These are phyloP conservation scores for Cremastinae sp. DNA, from an alignment of 2,888 invertebrate species.

Conservation along the genomic window DNA sequence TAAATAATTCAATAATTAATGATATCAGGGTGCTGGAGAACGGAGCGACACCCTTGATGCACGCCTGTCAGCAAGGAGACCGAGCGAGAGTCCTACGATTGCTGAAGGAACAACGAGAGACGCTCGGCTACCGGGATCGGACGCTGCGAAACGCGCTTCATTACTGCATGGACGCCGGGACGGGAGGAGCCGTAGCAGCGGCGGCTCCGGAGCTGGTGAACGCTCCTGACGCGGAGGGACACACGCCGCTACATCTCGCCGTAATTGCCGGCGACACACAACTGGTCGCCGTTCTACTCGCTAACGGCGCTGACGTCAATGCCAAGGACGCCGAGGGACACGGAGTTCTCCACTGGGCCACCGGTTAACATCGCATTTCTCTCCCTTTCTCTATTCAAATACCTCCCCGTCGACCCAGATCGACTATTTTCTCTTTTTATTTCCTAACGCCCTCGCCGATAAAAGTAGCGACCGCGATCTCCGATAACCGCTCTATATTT, in stretches of 20 bases:
- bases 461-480: no score
- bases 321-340: conserved; percentile 96
- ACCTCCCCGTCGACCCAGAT: background rate
- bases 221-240: conserved; percentile 94
- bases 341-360: conserved; percentile 98
- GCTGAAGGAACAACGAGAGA: conserved; percentile 85
- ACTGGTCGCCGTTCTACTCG: conserved; percentile 91
- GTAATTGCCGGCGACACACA: conserved; percentile 96
- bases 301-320: conserved; percentile 93
- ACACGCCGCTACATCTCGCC: conserved; percentile 96
- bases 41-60: conserved; percentile 93
- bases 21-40: conserved; percentile 75
- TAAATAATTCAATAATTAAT: background rate
- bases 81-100: conserved; percentile 88
- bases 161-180: conserved; percentile 89
- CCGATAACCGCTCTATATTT: no score
- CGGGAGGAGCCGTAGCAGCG: conserved; percentile 87
- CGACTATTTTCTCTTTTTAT: background rate
- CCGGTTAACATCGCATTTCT: conserved; percentile 84
- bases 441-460: background rate
- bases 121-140: conserved; percentile 88
- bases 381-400: background rate
- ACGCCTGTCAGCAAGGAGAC: conserved; percentile 94
- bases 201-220: conserved; percentile 93
- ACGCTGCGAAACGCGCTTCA: conserved; percentile 94